These are phyloP conservation scores for Perizoma affinitatum DNA, from an alignment of 2,888 invertebrate species.

Conservation along the genomic window DNA sequence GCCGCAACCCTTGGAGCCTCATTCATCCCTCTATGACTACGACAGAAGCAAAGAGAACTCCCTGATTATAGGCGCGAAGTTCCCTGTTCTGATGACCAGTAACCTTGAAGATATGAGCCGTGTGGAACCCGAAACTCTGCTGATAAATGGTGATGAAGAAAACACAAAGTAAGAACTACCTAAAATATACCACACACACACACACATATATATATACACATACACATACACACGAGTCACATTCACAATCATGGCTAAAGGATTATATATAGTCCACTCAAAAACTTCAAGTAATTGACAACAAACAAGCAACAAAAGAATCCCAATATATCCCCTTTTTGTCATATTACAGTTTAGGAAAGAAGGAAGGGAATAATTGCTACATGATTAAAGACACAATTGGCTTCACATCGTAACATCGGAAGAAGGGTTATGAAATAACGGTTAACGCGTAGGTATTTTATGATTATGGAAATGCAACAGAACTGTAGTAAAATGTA, in stretches of 20 bases:
- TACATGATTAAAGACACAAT: neutral
- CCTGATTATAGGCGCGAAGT: conserved; percentile 78
- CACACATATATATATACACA: too few relatives aligned
- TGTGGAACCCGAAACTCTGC: conserved; percentile 65
- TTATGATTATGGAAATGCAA: neutral
- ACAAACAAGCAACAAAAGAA: too few relatives aligned
- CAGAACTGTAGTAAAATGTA: too few relatives aligned
- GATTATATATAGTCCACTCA: too few relatives aligned
- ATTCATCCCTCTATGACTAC: conserved; percentile 70
- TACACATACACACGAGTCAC: too few relatives aligned
- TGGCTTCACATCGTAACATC: conserved; percentile 3
- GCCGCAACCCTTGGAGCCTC: conserved; percentile 70
- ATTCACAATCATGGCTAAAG: too few relatives aligned
- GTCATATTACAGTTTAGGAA: neutral
- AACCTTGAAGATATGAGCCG: conserved; percentile 63
- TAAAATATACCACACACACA: neutral
- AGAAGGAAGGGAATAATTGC: conserved; percentile 5
- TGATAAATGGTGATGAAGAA: conserved; percentile 62
- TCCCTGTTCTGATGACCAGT: conserved; percentile 83
- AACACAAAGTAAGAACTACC: conserved; percentile 61
- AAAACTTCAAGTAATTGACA: too few relatives aligned
- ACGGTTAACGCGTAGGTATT: conserved; percentile 1
- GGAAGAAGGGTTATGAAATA: conserved; percentile 9
- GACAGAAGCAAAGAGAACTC: conserved; percentile 75
- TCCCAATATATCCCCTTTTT: too few relatives aligned